Percentiles rank a stretch among this genome's conserved stretches.
Evolutionary conservation across 2,797 vertebrate genomes (phyloP).

Genomic region (Melanotaenia pygmaea): DNA sequence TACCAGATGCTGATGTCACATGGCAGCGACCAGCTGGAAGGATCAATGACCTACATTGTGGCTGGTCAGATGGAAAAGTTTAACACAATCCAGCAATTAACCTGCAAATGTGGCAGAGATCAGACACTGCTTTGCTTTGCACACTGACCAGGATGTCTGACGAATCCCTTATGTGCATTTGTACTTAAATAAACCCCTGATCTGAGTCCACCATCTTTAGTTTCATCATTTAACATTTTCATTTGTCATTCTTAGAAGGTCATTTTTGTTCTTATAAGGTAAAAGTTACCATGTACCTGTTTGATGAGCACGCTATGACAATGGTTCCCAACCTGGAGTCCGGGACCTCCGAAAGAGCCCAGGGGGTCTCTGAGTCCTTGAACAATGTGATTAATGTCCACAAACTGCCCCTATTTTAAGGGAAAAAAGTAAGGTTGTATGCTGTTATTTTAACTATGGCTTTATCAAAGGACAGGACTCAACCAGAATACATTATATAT

Average conservation of each 20-base stretch:
- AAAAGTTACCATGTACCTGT: no score
- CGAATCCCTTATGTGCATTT: background rate
- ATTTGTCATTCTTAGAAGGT: background rate
- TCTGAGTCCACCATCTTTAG: background rate
- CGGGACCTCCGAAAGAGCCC: no score
- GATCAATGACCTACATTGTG: slow-evolving; percentile 60
- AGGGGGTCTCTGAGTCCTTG: no score
- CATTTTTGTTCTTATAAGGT: no score
- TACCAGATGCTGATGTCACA: slow-evolving; percentile 48
- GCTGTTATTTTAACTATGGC: no score
- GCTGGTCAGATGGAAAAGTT: slow-evolving; percentile 48
- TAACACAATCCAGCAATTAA: slow-evolving; percentile 63
- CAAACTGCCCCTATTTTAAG: no score
- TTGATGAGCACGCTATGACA: no score
- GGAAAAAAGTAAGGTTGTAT: no score
- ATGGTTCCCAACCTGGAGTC: no score
- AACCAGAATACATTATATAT: no score
- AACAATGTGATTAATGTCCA: no score
- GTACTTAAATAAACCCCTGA: background rate
- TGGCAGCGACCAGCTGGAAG: slow-evolving; percentile 58
- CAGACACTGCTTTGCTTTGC: slow-evolving; percentile 23
- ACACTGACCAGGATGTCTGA: background rate
- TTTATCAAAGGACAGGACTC: no score
- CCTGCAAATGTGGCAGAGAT: slow-evolving; percentile 54
- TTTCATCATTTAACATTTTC: background rate